phyloP scores from a whole-genome alignment of 2,797 vertebrate genomes.

The Amniataba percoides region DNA sequence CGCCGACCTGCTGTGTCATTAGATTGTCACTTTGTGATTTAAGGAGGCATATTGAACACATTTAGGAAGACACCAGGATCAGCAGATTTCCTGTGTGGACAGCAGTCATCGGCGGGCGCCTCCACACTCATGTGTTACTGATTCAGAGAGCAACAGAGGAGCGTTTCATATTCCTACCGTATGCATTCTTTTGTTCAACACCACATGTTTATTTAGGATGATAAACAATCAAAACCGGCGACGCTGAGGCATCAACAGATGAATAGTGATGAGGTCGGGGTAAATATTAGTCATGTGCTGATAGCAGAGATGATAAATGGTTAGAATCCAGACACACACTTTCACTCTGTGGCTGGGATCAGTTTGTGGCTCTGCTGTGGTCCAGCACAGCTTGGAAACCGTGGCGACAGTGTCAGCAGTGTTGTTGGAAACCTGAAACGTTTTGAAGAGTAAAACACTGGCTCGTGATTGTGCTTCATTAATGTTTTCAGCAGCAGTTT shows the following conservation, averaged over 20 bases:
- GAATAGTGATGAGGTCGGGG: constrained; percentile 79
- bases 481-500: not conserved
- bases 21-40: constrained; percentile 71
- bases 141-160: constrained; percentile 59
- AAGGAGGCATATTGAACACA: constrained; percentile 70
- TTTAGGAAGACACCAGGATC: constrained; percentile 68
- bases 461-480: constrained; percentile 1
- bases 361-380: constrained; percentile 52
- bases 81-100: constrained; percentile 74
- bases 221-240: constrained; percentile 66
- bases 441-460: not conserved
- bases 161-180: constrained; percentile 60
- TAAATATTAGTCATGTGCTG: constrained; percentile 75
- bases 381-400: constrained; percentile 54
- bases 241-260: constrained; percentile 65
- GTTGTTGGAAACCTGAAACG: constrained; percentile 21
- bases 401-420: constrained; percentile 57
- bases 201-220: constrained; percentile 75
- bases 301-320: constrained; percentile 57
- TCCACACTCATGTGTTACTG: constrained; percentile 61
- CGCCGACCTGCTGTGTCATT: constrained; percentile 64
- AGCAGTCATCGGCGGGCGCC: constrained; percentile 37
- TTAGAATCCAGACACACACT: constrained; percentile 33
- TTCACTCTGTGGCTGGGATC: constrained; percentile 52
- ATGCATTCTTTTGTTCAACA: constrained; percentile 67